These are phyloP conservation scores for Ennomos fuscantarius DNA, from an alignment of 2,888 invertebrate genomes.

Conservation along the genomic window DNA sequence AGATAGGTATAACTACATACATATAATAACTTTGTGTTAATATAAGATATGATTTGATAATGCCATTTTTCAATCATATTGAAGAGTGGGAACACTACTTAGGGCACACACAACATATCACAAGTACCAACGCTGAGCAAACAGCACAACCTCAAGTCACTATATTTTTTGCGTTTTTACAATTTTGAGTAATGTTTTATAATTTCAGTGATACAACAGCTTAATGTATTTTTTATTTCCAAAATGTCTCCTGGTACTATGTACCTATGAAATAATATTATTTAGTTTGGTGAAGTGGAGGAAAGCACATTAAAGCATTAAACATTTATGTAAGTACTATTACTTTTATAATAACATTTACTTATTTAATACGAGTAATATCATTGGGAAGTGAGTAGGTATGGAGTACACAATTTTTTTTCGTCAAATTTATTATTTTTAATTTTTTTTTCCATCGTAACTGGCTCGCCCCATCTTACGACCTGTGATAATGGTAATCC, in stretches of 20 bases:
- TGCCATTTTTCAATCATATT: slow-evolving; percentile 49
- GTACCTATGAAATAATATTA: background rate
- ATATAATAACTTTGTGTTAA: background rate
- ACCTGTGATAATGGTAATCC: too few species aligned
- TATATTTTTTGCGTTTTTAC: slow-evolving; percentile 5
- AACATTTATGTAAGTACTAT: too few species aligned
- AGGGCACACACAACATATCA: slow-evolving; percentile 49
- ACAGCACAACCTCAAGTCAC: slow-evolving; percentile 59
- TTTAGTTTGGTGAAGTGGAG: background rate
- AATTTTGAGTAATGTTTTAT: background rate
- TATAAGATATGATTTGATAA: background rate
- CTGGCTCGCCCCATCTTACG: too few species aligned
- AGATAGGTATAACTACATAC: too few species aligned
- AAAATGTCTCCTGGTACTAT: too few species aligned
- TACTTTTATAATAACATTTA: background rate
- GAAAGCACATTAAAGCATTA: background rate
- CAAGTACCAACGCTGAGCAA: slow-evolving; percentile 59
- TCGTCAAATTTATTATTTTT: too few species aligned
- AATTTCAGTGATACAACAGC: too few species aligned
- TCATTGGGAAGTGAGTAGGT: too few species aligned
- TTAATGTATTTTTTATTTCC: too few species aligned
- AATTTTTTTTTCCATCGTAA: too few species aligned
- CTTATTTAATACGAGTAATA: too few species aligned
- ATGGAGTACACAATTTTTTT: too few species aligned
- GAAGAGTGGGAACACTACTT: slow-evolving; percentile 21